These are phyloP conservation scores for Harpagifer antarcticus DNA, from an alignment of 2,797 vertebrate genomes.

Conservation along the genomic window DNA sequence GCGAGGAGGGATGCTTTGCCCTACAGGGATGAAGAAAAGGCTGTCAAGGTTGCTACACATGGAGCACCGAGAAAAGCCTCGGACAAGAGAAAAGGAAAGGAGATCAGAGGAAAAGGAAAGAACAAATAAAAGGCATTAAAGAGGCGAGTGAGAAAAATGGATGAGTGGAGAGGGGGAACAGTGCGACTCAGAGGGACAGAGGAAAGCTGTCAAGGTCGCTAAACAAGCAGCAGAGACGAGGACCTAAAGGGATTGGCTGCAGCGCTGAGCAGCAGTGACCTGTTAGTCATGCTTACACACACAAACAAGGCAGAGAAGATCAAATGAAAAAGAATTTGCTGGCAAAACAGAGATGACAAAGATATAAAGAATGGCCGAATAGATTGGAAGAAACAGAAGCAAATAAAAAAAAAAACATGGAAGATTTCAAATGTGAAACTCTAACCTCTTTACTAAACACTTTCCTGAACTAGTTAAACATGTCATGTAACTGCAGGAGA, in stretches of 20 bases:
- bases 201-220: slow-evolving; percentile 80
- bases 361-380: slow-evolving; percentile 32
- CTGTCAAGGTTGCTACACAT: slow-evolving; percentile 69
- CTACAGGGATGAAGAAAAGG: slow-evolving; percentile 57
- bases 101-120: slow-evolving; percentile 62
- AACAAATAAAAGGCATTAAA: slow-evolving; percentile 48
- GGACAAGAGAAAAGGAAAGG: slow-evolving; percentile 38
- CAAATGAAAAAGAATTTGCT: slow-evolving; percentile 49
- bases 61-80: slow-evolving; percentile 55
- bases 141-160: slow-evolving; percentile 45
- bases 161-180: slow-evolving; percentile 47
- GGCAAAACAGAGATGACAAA: slow-evolving; percentile 57
- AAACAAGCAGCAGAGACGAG: slow-evolving; percentile 77
- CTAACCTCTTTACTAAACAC: neutral
- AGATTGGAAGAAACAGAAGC: slow-evolving; percentile 22
- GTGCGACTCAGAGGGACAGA: slow-evolving; percentile 71
- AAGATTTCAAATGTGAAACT: slow-evolving; percentile 3
- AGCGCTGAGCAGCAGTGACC: slow-evolving; percentile 76
- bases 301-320: slow-evolving; percentile 52
- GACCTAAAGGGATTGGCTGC: slow-evolving; percentile 81
- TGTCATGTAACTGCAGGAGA: slow-evolving; percentile 5
- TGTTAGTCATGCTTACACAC: slow-evolving; percentile 80
- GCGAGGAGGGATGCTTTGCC: slow-evolving; percentile 51
- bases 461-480: slow-evolving; percentile 22
- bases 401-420: slow-evolving; percentile 5